Evolutionary conservation across 2,113 vertebrate genomes (phyloP).

Genomic region (Trinectes maculatus): DNA sequence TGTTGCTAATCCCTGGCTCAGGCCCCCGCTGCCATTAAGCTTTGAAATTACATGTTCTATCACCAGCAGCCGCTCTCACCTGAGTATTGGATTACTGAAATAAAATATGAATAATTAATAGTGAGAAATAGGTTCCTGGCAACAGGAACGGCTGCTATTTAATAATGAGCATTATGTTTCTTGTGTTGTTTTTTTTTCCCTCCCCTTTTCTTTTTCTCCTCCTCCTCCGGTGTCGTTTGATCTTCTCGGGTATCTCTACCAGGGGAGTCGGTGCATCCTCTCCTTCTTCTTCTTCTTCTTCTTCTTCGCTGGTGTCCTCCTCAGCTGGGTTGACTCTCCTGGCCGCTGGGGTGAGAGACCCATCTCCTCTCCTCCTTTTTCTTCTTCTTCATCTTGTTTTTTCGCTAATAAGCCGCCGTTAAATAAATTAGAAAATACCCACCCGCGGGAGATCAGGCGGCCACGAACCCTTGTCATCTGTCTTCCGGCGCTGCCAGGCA

Average conservation of each 20-base stretch:
- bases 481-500: constrained; percentile 70
- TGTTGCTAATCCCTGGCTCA: constrained; percentile 63
- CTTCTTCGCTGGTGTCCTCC: constrained; percentile 45
- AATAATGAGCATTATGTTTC: constrained; percentile 95
- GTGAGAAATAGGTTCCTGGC: constrained; percentile 96
- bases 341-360: constrained; percentile 53
- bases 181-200: constrained; percentile 44
- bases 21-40: constrained; percentile 90
- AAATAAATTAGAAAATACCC: constrained; percentile 76
- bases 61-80: constrained; percentile 90
- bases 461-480: constrained; percentile 79
- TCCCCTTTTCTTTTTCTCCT: constrained; percentile 61
- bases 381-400: constrained; percentile 26
- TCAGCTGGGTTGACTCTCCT: constrained; percentile 37
- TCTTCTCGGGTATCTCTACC: constrained; percentile 84
- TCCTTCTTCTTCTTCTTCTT: no score
- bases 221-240: constrained; percentile 81
- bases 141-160: constrained; percentile 93
- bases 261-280: constrained; percentile 55
- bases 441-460: constrained; percentile 75
- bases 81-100: constrained; percentile 99
- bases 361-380: constrained; percentile 22
- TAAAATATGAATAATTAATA: constrained; percentile 99
- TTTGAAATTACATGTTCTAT: constrained; percentile 89
- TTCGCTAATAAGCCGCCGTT: constrained; percentile 70